These are phyloP conservation scores for Galleria mellonella DNA, from an alignment of 1,140 invertebrate genomes.

Conservation along the genomic window DNA sequence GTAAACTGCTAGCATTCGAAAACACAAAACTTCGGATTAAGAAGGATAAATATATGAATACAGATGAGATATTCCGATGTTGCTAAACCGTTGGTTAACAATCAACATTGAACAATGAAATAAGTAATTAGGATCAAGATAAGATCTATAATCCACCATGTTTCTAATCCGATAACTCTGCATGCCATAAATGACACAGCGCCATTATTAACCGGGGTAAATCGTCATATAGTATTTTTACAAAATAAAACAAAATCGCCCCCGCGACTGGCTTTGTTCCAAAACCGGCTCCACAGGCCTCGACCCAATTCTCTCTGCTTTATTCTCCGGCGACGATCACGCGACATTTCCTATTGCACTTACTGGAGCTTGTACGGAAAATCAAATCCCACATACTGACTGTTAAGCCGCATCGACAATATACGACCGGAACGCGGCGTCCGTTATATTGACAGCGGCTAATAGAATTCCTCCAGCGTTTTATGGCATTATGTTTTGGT, in stretches of 20 bases:
- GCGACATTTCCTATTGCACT: slow-evolving; percentile 54
- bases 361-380: slow-evolving; percentile 29
- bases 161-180: neutral
- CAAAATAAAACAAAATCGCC: slow-evolving; percentile 55
- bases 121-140: too few species aligned
- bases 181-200: slow-evolving; percentile 31
- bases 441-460: slow-evolving; percentile 13
- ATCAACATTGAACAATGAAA: too few species aligned
- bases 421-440: slow-evolving; percentile 7
- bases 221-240: slow-evolving; percentile 52
- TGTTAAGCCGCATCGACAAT: slow-evolving; percentile 29
- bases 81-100: too few species aligned
- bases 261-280: slow-evolving; percentile 53
- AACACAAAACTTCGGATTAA: too few species aligned
- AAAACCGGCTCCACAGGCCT: slow-evolving; percentile 43
- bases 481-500: slow-evolving; percentile 1
- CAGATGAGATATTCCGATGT: too few species aligned
- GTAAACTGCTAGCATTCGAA: too few species aligned
- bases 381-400: slow-evolving; percentile 46
- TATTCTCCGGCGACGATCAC: slow-evolving; percentile 39
- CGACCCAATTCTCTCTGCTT: slow-evolving; percentile 63
- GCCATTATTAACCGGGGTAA: slow-evolving; percentile 38
- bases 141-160: too few species aligned
- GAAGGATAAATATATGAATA: too few species aligned
- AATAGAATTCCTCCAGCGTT: slow-evolving; percentile 15